Percentiles rank a stretch among this genome's conserved stretches.
Conservation (phyloP, 2,888 invertebrate genomes). For the Agriopis leucophaearia region DNA sequence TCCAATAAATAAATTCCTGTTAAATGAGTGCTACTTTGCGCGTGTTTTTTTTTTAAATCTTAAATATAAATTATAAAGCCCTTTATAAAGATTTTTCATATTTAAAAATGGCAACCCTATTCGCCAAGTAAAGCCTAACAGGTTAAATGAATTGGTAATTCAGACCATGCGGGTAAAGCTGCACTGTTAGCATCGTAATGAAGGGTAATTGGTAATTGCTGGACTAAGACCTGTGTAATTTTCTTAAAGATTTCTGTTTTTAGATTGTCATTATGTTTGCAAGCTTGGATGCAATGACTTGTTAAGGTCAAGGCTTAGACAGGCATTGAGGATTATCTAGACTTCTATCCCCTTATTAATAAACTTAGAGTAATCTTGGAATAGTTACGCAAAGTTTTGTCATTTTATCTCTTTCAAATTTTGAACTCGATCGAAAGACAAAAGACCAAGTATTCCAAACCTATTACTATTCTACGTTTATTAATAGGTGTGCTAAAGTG, state of each 20-base stretch:
- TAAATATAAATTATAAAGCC: too few relatives aligned
- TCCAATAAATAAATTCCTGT: too few relatives aligned
- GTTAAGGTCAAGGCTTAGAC: constrained; percentile 12
- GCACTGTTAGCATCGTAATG: constrained; percentile 42
- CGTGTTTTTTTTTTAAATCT: neutral
- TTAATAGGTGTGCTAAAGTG: too few relatives aligned
- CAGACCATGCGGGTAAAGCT: constrained; percentile 31
- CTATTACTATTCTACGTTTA: too few relatives aligned
- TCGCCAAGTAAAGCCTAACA: constrained; percentile 12
- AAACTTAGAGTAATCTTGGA: too few relatives aligned
- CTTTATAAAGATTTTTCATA: neutral
- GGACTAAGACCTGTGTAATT: constrained; percentile 39
- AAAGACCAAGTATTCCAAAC: too few relatives aligned
- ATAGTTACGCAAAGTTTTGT: too few relatives aligned
- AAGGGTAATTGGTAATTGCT: constrained; percentile 44
- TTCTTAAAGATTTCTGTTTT: constrained; percentile 32
- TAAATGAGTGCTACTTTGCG: too few relatives aligned
- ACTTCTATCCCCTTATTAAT: too few relatives aligned
- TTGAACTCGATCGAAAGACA: too few relatives aligned
- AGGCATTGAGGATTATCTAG: neutral
- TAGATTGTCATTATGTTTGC: constrained; percentile 21
- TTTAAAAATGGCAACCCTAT: neutral
- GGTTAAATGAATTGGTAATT: constrained; percentile 40
- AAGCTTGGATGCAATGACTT: constrained; percentile 16
- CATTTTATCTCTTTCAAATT: too few relatives aligned